A percentile compares a stretch with the other conserved stretches of the same genome.
Evolutionary conservation across 2,113 vertebrate species (phyloP).

Genomic region (Cyprinodon tularosa): DNA sequence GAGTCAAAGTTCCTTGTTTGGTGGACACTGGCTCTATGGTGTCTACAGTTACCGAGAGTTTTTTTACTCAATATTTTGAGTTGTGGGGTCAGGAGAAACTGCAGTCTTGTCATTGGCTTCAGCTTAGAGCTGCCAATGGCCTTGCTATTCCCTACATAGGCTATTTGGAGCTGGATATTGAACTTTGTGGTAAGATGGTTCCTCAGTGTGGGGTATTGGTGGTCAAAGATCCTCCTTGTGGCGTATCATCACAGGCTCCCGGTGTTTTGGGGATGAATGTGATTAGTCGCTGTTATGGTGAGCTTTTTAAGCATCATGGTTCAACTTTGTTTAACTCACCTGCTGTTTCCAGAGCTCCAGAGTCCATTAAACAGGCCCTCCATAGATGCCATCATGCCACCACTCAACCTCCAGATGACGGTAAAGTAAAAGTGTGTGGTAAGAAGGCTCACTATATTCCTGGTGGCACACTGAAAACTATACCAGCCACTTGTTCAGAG

Average conservation of each 20-base stretch:
- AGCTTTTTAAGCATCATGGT: neutral
- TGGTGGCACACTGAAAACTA: neutral
- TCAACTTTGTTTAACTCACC: neutral
- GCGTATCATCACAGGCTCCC: neutral
- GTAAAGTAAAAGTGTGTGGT: neutral
- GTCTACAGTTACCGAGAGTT: too few species aligned
- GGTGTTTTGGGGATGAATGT: constrained; percentile 4
- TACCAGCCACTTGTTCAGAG: neutral
- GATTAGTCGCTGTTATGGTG: neutral
- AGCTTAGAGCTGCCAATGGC: too few species aligned
- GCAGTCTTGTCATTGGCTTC: too few species aligned
- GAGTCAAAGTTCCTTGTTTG: too few species aligned
- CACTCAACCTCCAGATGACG: neutral
- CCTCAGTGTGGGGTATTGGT: too few species aligned
- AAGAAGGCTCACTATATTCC: neutral
- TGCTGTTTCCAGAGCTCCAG: neutral
- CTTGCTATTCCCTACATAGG: too few species aligned
- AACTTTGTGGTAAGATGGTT: too few species aligned
- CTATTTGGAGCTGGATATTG: too few species aligned
- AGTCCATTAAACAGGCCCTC: neutral
- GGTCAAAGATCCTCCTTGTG: too few species aligned
- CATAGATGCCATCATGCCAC: neutral
- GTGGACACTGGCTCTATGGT: too few species aligned
- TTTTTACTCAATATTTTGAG: too few species aligned
- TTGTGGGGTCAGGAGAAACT: too few species aligned